These are phyloP conservation scores for Neuroscelio doddi DNA, from an alignment of 2,888 invertebrate genomes.

Conservation along the genomic window DNA sequence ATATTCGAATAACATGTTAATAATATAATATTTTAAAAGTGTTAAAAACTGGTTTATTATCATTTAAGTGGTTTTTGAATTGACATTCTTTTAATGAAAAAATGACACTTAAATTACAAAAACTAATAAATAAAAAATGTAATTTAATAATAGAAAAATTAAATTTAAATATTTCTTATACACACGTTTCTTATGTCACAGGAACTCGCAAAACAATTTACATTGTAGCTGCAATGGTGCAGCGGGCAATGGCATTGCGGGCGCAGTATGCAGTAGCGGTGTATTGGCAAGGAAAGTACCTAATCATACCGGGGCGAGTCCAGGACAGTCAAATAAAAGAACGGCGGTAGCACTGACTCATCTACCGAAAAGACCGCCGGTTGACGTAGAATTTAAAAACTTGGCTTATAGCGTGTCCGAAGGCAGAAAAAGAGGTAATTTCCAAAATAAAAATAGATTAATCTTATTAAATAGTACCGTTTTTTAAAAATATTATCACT, in stretches of 20 bases:
- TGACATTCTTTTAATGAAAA: too few species aligned
- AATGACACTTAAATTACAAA: too few species aligned
- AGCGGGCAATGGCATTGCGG: conserved; percentile 61
- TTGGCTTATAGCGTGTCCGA: conserved; percentile 92
- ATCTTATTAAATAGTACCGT: not conserved
- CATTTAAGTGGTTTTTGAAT: too few species aligned
- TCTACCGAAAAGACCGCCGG: conserved; percentile 88
- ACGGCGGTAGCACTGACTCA: conserved; percentile 85
- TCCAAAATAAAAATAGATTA: not conserved
- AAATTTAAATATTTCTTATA: too few species aligned
- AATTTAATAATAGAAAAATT: too few species aligned
- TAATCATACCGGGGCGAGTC: conserved; percentile 78
- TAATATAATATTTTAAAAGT: too few species aligned
- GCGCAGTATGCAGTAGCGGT: conserved; percentile 66
- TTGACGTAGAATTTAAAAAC: conserved; percentile 91
- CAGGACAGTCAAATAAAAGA: conserved; percentile 77
- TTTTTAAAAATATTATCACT: too few species aligned
- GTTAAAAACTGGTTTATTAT: too few species aligned
- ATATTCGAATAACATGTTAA: too few species aligned
- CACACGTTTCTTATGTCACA: conserved; percentile 71
- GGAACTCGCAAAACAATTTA: conserved; percentile 81
- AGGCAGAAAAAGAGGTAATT: conserved; percentile 79
- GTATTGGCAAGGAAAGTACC: conserved; percentile 80
- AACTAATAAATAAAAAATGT: too few species aligned
- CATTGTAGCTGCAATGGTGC: conserved; percentile 77